Base-by-base conservation (phyloP, 2,113 vertebrate species). In the Aptenodytes forsteri region DNA sequence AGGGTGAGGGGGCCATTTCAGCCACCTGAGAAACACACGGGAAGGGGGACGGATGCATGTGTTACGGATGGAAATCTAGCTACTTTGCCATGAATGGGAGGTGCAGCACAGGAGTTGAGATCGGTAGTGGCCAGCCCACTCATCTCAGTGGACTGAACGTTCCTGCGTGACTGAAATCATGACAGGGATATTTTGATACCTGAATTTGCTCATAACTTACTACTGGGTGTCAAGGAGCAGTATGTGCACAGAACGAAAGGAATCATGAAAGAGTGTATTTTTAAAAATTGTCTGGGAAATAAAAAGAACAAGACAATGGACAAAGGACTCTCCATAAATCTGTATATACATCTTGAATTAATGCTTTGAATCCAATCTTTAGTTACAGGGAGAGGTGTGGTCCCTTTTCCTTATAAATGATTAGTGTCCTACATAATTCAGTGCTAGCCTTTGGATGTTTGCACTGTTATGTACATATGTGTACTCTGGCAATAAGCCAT, bases 371-470 rank as follows among this genome's bases (percentile, higher is more conserved):
- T 83, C 9, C 12, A 59, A 1, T 58, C 19, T 84, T 83, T 27
- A 77, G 3, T 77, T 72, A 16, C 16, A 80, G 25, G 49, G 44
- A 67, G 42, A 83, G 9, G 6, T 62, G 32, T 58, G 22, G 5
- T 47, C 40, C 10, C 16, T 61, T 79, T 79, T 88, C 30, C 30
- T 79, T 76, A 32, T n/a, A 58, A 83, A 25, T 56, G 23, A 34
- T 77, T 80, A 10, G 1, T 42, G 22, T 77, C 27, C 42, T 72
- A 38, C 9, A 32, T 80, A 77, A 85, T 85, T 85, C 44, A 80
- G 29, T 52, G 73, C 23, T 79, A 22, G 36, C 58, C 65, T 95
- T 64, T 84, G 52, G n/a, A 16, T 69, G n/a, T 72, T 94, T 90
- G 75, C 30, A 26, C 25, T 76, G 44, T 42, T 73, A 8, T 6